phyloP scores from a whole-genome alignment of 2,888 invertebrate species.

The Macrophya annulata region DNA sequence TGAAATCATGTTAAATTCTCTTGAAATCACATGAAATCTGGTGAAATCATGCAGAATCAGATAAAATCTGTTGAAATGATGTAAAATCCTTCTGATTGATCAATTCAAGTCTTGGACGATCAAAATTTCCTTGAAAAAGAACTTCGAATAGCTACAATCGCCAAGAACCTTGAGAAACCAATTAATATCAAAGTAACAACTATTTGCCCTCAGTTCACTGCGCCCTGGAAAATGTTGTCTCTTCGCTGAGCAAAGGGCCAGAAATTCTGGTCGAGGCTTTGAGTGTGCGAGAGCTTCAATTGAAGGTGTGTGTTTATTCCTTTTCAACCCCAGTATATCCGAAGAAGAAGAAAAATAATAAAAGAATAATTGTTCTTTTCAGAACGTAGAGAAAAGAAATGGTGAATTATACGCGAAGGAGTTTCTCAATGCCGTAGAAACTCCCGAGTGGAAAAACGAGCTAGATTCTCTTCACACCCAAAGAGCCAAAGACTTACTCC shows the following conservation, averaged over 20 bases:
- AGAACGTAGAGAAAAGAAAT: conserved; percentile 71
- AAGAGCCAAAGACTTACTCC: conserved; percentile 70
- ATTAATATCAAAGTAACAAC: conserved; percentile 76
- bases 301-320: conserved; percentile 71
- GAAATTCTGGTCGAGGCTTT: conserved; percentile 67
- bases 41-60: no score
- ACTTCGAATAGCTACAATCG: background rate
- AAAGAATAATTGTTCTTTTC: conserved; percentile 75
- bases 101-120: conserved; percentile 68
- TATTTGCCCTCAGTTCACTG: conserved; percentile 79
- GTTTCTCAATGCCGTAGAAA: conserved; percentile 43
- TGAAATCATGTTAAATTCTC: no score
- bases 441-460: conserved; percentile 66
- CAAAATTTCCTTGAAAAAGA: background rate
- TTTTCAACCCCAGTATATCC: conserved; percentile 77
- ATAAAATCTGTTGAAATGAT: background rate
- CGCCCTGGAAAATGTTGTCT: conserved; percentile 77
- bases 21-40: no score
- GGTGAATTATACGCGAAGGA: conserved; percentile 71
- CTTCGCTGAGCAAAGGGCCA: conserved; percentile 61
- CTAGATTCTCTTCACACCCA: conserved; percentile 68
- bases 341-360: conserved; percentile 59
- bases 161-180: conserved; percentile 62
- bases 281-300: conserved; percentile 65
- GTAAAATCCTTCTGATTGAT: conserved; percentile 49